Conservation (phyloP, 2,888 invertebrate genomes). For the Ommatoiulus sabulosus region DNA sequence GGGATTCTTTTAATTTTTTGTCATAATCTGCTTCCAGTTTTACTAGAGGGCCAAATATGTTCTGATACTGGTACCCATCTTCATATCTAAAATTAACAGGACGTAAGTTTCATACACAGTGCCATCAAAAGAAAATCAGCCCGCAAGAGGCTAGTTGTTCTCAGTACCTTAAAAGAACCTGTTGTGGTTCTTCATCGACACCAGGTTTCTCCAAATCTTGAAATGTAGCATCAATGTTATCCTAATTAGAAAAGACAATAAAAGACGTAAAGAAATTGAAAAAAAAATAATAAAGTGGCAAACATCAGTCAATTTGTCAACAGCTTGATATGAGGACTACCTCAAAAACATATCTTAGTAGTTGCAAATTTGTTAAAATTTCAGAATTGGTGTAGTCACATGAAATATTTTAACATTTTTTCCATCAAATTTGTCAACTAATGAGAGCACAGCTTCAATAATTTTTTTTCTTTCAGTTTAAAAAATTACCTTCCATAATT, state of each 20-base stretch:
- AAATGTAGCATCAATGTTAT: conserved; percentile 96
- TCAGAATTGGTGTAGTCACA: too few relatives aligned
- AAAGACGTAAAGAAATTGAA: too few relatives aligned
- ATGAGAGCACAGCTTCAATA: too few relatives aligned
- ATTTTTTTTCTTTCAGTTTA: background rate
- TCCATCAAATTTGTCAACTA: too few relatives aligned
- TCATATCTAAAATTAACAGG: conserved; percentile 79
- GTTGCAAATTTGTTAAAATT: too few relatives aligned
- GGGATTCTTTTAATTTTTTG: conserved; percentile 95
- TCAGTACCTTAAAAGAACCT: conserved; percentile 74
- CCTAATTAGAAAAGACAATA: conserved; percentile 67
- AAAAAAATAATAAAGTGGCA: background rate
- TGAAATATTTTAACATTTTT: too few relatives aligned
- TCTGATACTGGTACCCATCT: conserved; percentile 99
- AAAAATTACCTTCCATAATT: conserved; percentile 85
- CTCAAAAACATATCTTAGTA: background rate
- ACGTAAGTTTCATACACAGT: background rate
- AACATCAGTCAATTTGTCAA: background rate
- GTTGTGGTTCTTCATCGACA: conserved; percentile 97
- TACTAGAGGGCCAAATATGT: conserved; percentile 96
- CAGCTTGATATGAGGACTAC: background rate
- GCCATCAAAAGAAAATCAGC: background rate
- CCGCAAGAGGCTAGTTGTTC: background rate
- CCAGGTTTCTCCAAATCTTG: conserved; percentile 99
- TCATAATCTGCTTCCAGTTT: conserved; percentile 99